phyloP scores from a whole-genome alignment of 2,797 vertebrate species.

The Sebastolobus altivelis region DNA sequence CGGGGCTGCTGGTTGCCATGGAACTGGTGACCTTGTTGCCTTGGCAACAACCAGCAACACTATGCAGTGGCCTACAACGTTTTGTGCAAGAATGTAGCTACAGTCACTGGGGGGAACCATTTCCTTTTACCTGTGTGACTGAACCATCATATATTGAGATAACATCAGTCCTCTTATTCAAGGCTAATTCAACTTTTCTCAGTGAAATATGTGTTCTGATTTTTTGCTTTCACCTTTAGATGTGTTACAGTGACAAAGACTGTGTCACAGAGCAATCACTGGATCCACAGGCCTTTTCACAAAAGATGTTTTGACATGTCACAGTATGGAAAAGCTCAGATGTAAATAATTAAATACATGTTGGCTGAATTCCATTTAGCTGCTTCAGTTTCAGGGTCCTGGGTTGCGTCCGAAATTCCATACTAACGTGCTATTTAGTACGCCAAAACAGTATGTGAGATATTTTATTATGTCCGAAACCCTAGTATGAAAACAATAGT shows the following conservation, averaged over 20 bases:
- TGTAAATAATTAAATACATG: neutral
- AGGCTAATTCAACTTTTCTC: neutral
- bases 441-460: no score
- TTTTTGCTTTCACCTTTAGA: neutral
- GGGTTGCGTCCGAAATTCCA: no score
- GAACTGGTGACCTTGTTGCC: constrained; percentile 81
- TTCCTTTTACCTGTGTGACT: neutral
- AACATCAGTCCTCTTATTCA: neutral
- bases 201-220: neutral
- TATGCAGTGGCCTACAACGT: constrained; percentile 37
- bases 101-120: neutral
- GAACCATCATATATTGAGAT: neutral
- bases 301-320: neutral
- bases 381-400: neutral
- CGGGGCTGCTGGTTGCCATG: constrained; percentile 79
- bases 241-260: neutral
- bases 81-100: constrained; percentile 45
- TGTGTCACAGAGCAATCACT: neutral
- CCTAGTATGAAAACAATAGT: no score
- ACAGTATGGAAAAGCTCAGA: neutral
- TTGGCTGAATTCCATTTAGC: neutral
- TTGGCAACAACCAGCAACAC: constrained; percentile 76
- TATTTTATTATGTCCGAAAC: no score
- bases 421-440: no score
- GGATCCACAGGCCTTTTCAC: neutral